A percentile compares a stretch with the other conserved stretches of the same genome.
Conservation (phyloP, 92 coral and sea anemone species). For the Parazoanthus swiftii region DNA sequence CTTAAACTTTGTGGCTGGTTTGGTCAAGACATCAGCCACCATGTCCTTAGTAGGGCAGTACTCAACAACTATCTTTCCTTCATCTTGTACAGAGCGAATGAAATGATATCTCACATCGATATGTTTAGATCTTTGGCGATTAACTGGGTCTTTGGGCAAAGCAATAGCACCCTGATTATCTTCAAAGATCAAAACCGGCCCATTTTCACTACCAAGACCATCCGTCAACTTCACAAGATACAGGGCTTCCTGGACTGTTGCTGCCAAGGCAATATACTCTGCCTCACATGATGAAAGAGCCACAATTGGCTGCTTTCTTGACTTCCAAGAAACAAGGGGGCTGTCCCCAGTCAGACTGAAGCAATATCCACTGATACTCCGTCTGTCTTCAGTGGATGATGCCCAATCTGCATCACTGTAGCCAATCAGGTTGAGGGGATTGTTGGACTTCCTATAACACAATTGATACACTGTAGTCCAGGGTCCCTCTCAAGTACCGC, state of each 20-base stretch:
- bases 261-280: slow-evolving; percentile 49
- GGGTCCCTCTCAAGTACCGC: slow-evolving; percentile 44
- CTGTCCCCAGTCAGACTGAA: slow-evolving; percentile 48
- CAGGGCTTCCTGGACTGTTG: slow-evolving; percentile 43
- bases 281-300: slow-evolving; percentile 49
- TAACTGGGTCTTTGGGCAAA: slow-evolving; percentile 3
- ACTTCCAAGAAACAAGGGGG: slow-evolving; percentile 45
- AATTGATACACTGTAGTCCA: background rate
- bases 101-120: slow-evolving; percentile 35
- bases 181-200: slow-evolving; percentile 28
- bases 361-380: slow-evolving; percentile 56
- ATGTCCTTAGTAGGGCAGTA: background rate
- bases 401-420: slow-evolving; percentile 60
- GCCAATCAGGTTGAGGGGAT: slow-evolving; percentile 23
- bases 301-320: slow-evolving; percentile 47
- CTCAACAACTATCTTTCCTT: background rate
- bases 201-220: slow-evolving; percentile 10
- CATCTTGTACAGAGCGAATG: background rate
- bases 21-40: slow-evolving; percentile 23
- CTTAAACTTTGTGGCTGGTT: slow-evolving; percentile 18
- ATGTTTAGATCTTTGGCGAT: slow-evolving; percentile 20
- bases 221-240: slow-evolving; percentile 17
- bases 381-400: slow-evolving; percentile 48
- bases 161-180: slow-evolving; percentile 53
- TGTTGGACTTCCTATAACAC: slow-evolving; percentile 34